phyloP scores from a whole-genome alignment of 2,113 vertebrate species.

The Procavia capensis region DNA sequence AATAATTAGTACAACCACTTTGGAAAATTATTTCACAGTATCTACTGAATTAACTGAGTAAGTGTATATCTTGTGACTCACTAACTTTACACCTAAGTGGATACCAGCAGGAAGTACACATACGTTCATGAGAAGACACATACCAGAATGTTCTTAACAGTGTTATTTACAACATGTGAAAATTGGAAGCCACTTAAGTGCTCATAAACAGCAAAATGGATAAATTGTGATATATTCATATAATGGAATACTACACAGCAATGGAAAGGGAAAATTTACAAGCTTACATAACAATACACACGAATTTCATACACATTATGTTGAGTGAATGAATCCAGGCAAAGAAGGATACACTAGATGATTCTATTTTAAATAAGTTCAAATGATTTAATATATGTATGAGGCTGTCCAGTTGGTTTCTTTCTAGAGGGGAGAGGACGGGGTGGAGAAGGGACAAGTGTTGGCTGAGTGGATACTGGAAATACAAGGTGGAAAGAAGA shows the following conservation, averaged over 20 bases:
- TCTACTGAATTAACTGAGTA: too few relatives aligned
- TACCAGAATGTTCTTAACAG: not conserved
- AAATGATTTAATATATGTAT: too few relatives aligned
- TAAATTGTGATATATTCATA: not conserved
- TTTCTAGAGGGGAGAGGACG: too few relatives aligned
- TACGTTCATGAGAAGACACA: not conserved
- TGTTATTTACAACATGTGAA: not conserved
- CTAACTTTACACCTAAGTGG: too few relatives aligned
- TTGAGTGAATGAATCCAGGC: not conserved
- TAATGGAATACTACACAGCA: not conserved
- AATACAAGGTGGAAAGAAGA: too few relatives aligned
- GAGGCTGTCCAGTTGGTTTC: too few relatives aligned
- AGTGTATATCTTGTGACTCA: too few relatives aligned
- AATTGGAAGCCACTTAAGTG: not conserved
- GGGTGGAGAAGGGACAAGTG: too few relatives aligned
- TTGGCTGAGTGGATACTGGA: too few relatives aligned
- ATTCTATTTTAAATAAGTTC: constrained; percentile 9
- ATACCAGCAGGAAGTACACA: too few relatives aligned
- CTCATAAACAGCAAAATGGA: not conserved
- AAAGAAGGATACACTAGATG: not conserved
- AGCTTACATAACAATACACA: not conserved
- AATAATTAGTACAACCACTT: not conserved
- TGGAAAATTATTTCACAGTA: too few relatives aligned
- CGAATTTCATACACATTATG: not conserved
- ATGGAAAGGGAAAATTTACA: too few relatives aligned